Evolutionary conservation across 2,113 vertebrate species (phyloP), one percentile per base, ranked within the genome.

Genomic region (Platichthys stellatus): DNA sequence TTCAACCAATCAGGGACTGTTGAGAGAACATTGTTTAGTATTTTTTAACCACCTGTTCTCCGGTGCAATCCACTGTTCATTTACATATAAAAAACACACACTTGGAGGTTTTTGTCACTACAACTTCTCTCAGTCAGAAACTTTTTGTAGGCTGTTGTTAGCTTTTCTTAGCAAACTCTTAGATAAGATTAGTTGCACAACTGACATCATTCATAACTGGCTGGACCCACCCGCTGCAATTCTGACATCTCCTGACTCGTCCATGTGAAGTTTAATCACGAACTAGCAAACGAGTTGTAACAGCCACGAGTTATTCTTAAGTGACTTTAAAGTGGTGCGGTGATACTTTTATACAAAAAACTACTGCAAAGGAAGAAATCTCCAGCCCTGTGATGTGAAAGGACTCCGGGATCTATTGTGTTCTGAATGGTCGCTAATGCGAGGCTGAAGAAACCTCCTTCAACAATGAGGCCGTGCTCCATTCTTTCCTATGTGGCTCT

Each of bases 401-500:
- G 45, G 76, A 73, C 15, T n/a, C 61, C 18, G 47, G 5, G 13
- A 24, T 63, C 57, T 49, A 49, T 84, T 85, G 74, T 81, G 43
- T 35, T 23, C 21, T 70, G 38, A 69, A 78, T 20, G 26, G 73
- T 3, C 6, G 38, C 63, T 40, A 63, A 71, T 53, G 64, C 7
- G 12, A 38, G 20, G 47, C 72, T 64, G 69, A 59, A 70, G 51
- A 72, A 76, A 65, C 66, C 67, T 21, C 38, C 70, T 67, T 38
- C 31, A 83, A 79, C 80, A 74, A 81, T 71, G 24, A 81, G 35
- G 67, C 65, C 49, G 49, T 15, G 56, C 60, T 68, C 77, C 3
- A 51, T 84, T 82, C 72, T 86, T 4, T 76, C 77, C 60, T 66
- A 63, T 76, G 60, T 72, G 56, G 77, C 69, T 15, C 47, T 45